Evolutionary conservation across 2,888 invertebrate genomes (phyloP), one percentile per base, ranked within the genome.

Genomic region (Eupithecia dodoneata): DNA sequence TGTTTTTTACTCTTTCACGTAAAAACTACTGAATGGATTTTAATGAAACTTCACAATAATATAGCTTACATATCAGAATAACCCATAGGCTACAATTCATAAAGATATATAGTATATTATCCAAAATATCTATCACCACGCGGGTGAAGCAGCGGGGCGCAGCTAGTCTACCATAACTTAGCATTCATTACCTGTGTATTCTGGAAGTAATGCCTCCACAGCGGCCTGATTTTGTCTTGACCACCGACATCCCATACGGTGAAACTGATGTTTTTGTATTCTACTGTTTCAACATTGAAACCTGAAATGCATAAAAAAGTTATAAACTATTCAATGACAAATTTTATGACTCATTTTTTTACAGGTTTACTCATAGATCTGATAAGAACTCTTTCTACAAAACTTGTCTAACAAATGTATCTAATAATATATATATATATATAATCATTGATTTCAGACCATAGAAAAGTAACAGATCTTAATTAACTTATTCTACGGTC

Each of bases 251-350:
- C 99, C 99, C 99, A 99, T 87, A 99, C 99, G 87, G 99, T 99
- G 96, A 99, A 99, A 96, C 98, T 98, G 96, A 99, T 99, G 97
- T 99, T 99, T 97, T 99, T 99, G 97, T 99, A 99, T 97, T 99
- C 99, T 96, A 99, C 99, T 94, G 99, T 99, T 96, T 99, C 99
- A 93, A 99, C 99, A 96, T 99, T 99, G 96, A 99, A 99, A 92
- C 99, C 99, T 99, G 93, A 95, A 95, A 87, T 47, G 80, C 42
- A 79, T 69, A 76, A 70, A 80, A 72, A 75, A 78, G 65, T 73
- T 73, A 41, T 52, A 66, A 71, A 71, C 49, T 59, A 55, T 71
- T 30, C 45, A 52, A 65, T 74, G 65, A 76, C 55, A 52, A 71
- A 15, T 47, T 76, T 71, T 73, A 73, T 71, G 30, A 66, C 18